phyloP scores from a whole-genome alignment of 2,113 vertebrate species.

The Parus major region DNA sequence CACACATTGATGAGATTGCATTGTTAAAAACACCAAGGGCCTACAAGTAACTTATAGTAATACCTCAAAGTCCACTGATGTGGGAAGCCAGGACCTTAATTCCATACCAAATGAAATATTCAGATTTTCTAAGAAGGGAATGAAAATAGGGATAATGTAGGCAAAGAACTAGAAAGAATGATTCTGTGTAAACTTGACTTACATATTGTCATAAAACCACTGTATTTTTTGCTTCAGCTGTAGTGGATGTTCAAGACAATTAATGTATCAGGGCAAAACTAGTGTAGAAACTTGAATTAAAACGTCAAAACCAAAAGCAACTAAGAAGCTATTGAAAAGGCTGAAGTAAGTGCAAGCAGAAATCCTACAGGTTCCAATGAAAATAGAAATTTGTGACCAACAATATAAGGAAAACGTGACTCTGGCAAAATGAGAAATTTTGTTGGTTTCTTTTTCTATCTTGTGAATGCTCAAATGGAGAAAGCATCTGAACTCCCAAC shows the following conservation, averaged over 20 bases:
- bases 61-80: neutral
- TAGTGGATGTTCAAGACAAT: neutral
- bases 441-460: neutral
- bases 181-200: neutral
- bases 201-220: neutral
- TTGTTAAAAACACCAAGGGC: neutral
- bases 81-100: neutral
- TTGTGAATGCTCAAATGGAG: neutral
- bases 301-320: neutral
- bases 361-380: neutral
- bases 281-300: neutral
- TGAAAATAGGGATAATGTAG: neutral
- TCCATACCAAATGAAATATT: neutral
- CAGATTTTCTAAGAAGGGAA: neutral
- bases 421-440: neutral
- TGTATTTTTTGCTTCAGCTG: neutral
- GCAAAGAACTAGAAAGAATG: neutral
- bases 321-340: neutral
- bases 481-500: neutral
- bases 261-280: neutral
- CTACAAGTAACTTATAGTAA: neutral
- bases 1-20: rapidly evolving
- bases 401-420: neutral
- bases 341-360: neutral
- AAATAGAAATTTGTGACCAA: neutral